Evolutionary conservation across 2,888 invertebrate genomes (phyloP).

Genomic region (Euclidia mi): DNA sequence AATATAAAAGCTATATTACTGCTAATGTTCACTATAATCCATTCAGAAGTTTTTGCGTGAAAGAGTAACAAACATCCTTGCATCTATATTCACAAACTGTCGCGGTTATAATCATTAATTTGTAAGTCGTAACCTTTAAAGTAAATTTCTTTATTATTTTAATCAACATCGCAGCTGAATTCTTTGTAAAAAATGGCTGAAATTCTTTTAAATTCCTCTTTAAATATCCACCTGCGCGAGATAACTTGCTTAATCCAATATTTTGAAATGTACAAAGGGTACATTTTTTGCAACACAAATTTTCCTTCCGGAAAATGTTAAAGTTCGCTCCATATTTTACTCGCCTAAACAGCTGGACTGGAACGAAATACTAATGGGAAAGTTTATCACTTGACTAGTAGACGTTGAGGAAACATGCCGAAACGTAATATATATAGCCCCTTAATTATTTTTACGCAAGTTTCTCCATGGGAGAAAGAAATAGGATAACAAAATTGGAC

Average conservation of each 20-base stretch:
- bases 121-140: too few species aligned
- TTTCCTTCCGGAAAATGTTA: background rate
- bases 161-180: background rate
- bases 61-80: too few species aligned
- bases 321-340: constrained; percentile 1
- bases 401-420: background rate
- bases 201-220: background rate
- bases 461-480: background rate
- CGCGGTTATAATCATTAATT: too few species aligned
- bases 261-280: constrained; percentile 9
- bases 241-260: constrained; percentile 6
- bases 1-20: too few species aligned
- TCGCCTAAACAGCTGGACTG: background rate
- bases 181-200: background rate
- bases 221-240: constrained; percentile 2
- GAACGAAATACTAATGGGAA: constrained; percentile 3
- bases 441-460: background rate
- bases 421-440: background rate
- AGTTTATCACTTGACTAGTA: background rate
- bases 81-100: too few species aligned
- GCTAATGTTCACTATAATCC: too few species aligned
- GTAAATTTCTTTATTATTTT: too few species aligned
- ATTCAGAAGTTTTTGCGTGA: too few species aligned
- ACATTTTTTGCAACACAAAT: background rate
- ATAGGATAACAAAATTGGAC: background rate